Evolutionary conservation across 2,113 vertebrate genomes (phyloP), one percentile per base, ranked within the genome.

Genomic region (Sylvietta virens): DNA sequence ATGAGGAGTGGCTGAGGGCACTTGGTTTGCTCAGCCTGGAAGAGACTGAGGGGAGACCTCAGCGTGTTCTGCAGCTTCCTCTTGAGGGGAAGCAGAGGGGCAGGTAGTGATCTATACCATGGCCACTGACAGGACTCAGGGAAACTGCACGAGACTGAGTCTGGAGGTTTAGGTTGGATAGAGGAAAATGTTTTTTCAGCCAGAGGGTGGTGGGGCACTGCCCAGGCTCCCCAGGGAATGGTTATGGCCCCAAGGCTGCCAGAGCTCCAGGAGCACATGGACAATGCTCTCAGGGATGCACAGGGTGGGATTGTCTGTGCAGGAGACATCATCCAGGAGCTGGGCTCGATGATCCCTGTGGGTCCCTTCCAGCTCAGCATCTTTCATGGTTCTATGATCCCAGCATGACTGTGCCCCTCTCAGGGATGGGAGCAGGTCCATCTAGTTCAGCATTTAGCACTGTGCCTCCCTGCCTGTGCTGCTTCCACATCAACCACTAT

Each of bases 91-190:
- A 31, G 47, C 24, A 26, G 61, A 67, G 39, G 60, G 39, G 11
- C 45, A 27, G 45, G 27, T 4, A 1, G 37, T 0, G 3, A 13
- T 30, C 24, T 79, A 24, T 19, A 9, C 11, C 15, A 4, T 39
- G 39, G 9, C 21, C 33, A 24, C 27, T 14, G 37, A 14, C 67
- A 73, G 51, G 31, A 44, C 58, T 51, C 0, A 1, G 61, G 60
- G 44, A 45, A 53, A n/a, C 47, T n/a, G 30, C 39, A 4, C 9
- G 17, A 45, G 48, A 26, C 47, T 42, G n/a, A 67, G 40, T 22
- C 7, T 9, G 30, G 15, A 54, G 21, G 10, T n/a, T 35, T 23
- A 9, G 30, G 17, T 1, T 35, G 70, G n/a, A 28, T 3, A 31
- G 30, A 33, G 30, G 44, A 15, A 30, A 12, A 51, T 3, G 13